These are phyloP conservation scores for Vicugna pacos DNA, from an alignment of 2,113 vertebrate genomes.

Conservation along the genomic window DNA sequence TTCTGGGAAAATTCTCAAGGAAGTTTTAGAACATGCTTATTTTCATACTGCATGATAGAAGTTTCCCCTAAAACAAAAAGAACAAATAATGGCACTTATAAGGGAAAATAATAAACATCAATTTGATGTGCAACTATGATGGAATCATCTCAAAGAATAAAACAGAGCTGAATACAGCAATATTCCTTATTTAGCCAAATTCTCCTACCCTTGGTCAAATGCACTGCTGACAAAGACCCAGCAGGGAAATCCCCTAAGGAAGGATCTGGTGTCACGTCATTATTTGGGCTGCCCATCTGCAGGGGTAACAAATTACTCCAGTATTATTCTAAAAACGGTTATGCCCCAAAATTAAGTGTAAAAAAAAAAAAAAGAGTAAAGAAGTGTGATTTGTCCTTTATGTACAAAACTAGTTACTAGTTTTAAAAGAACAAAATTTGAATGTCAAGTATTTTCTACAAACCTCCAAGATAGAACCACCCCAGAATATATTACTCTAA, in stretches of 20 bases:
- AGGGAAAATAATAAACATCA: not conserved
- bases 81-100: not conserved
- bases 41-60: not conserved
- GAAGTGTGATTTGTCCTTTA: not conserved
- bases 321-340: not conserved
- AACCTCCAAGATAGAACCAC: not conserved
- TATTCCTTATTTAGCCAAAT: not conserved
- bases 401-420: conserved; percentile 8
- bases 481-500: not conserved
- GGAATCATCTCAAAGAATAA: not conserved
- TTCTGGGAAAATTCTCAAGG: not conserved
- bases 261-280: not conserved
- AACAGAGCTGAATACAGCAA: not conserved
- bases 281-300: not conserved
- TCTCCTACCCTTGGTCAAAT: not conserved
- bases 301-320: not conserved
- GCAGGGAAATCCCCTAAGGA: not conserved
- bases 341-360: not conserved
- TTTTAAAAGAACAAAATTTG: conserved; percentile 55
- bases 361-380: not conserved
- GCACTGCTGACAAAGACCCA: not conserved
- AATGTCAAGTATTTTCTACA: not conserved
- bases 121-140: not conserved
- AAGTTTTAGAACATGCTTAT: conserved; percentile 8
- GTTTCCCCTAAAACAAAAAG: not conserved